phyloP scores from a whole-genome alignment of 2,888 invertebrate species.

The Drosophila cyrtoloma region DNA sequence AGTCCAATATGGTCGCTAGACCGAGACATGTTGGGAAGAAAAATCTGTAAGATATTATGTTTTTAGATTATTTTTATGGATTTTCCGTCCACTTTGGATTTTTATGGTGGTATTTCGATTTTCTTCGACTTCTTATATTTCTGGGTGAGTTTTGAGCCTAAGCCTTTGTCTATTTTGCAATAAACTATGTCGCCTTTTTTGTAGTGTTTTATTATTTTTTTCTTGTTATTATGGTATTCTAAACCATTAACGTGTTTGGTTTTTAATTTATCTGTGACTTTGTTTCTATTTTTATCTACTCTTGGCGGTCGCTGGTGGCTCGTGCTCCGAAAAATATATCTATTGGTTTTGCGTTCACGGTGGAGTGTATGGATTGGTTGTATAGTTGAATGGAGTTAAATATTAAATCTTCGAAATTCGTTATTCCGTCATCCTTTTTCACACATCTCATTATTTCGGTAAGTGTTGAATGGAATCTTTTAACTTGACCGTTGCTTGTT shows the following conservation, averaged over 20 bases:
- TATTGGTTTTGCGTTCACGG: too few species aligned
- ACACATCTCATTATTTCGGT: conserved; percentile 49
- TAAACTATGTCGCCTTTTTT: background rate
- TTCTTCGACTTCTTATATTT: background rate
- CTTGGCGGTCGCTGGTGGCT: background rate
- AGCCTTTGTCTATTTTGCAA: background rate
- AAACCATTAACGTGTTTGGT: background rate
- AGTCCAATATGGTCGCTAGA: too few species aligned
- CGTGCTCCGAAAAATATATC: conserved; percentile 18
- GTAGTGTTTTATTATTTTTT: conserved; percentile 36
- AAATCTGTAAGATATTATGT: too few species aligned
- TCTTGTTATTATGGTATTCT: conserved; percentile 28
- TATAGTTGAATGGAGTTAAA: conserved; percentile 43
- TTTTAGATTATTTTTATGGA: background rate
- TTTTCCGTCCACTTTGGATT: background rate
- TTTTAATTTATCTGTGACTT: background rate
- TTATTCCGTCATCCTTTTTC: background rate
- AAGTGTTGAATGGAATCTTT: conserved; percentile 48
- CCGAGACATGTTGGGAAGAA: too few species aligned
- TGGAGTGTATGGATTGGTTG: conserved; percentile 1
- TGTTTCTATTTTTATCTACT: background rate
- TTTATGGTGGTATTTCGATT: background rate
- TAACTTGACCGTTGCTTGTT: background rate
- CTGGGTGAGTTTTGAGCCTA: conserved; percentile 43
- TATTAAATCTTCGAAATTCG: background rate